Evolutionary conservation across 2,113 vertebrate species (phyloP).

Genomic region (Neolamprologus cancellatus): DNA sequence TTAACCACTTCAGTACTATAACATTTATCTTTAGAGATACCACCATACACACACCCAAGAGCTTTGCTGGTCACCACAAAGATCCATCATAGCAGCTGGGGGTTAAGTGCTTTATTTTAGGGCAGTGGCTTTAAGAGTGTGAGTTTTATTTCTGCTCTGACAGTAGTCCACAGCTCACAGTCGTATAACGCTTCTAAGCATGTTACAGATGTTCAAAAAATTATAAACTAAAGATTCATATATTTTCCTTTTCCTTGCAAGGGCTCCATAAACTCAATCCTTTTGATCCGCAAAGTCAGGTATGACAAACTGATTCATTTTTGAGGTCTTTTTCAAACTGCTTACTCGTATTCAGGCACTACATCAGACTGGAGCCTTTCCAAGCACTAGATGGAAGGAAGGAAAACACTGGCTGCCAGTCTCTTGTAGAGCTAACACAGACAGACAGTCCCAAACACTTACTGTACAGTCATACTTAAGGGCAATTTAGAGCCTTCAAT

Average conservation of each 20-base stretch:
- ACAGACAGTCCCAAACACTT: background rate
- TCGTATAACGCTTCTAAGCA: background rate
- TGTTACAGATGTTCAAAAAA: background rate
- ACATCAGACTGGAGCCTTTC: background rate
- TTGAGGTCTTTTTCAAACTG: background rate
- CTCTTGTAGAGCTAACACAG: background rate
- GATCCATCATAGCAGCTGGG: background rate
- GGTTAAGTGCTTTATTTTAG: background rate
- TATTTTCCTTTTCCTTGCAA: background rate
- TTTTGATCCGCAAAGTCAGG: background rate
- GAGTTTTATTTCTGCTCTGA: background rate
- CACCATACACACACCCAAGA: background rate
- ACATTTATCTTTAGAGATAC: background rate
- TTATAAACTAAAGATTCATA: background rate
- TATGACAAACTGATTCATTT: background rate
- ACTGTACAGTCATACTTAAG: background rate
- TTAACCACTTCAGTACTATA: background rate
- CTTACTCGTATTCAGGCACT: background rate
- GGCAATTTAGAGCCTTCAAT: constrained; percentile 15
- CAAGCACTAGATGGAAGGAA: background rate
- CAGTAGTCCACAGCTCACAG: background rate
- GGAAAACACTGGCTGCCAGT: background rate
- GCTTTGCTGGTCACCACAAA: background rate
- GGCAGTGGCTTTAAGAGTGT: background rate
- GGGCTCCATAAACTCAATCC: background rate